Base-by-base conservation (phyloP, 2,888 invertebrate species). In the Pachydiplax longipennis region DNA sequence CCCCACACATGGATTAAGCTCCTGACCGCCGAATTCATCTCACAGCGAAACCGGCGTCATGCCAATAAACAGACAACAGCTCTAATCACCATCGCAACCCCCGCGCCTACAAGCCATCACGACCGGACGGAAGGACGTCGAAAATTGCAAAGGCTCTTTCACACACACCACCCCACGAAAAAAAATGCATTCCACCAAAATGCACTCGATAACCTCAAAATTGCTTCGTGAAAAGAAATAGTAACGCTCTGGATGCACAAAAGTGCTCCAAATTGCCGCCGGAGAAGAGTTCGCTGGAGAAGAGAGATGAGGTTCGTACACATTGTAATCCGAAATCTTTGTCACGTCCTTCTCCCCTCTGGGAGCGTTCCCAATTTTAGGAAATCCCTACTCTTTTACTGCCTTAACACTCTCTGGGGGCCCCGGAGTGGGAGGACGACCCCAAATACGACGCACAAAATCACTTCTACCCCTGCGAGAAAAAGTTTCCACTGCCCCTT, bases 251-350 rank as follows among this genome's bases (percentile, higher is more conserved):
- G 8, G 65, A 22, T 25, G 73, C 73, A 73, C 73, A 31, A 73
- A 73, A 53, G 13, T 73, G 25, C 31, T 25, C 73, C 73, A 73
- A 73, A 73, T 73, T 73, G 31, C 73, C 73, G 31, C 8, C 1
- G 61, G 37, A 12, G 13, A n/a, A 31, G 15, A 18, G 18, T 6
- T 35, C 6, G n/a, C 5, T 4, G 35, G 3, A 25, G 4, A 22
- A 40, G 61, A 65, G 58, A 61, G 87, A n/a, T 22, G 37, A 58
- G 61, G 35, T n/a, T 6, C 83, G 58, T 31, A 83, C 58, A 83
- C 83, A 83, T 83, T 83, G 53, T 83, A 83, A 87, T 87, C 87
- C 87, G n/a, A 87, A 87, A 87, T 87, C 87, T 87, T 87, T 65
- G 87, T 87, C 87, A 87, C 87, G 87, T 87, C 58, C 35, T 13